Base-by-base conservation (phyloP, 1,140 invertebrate species). In the Drosophila albomicans region DNA sequence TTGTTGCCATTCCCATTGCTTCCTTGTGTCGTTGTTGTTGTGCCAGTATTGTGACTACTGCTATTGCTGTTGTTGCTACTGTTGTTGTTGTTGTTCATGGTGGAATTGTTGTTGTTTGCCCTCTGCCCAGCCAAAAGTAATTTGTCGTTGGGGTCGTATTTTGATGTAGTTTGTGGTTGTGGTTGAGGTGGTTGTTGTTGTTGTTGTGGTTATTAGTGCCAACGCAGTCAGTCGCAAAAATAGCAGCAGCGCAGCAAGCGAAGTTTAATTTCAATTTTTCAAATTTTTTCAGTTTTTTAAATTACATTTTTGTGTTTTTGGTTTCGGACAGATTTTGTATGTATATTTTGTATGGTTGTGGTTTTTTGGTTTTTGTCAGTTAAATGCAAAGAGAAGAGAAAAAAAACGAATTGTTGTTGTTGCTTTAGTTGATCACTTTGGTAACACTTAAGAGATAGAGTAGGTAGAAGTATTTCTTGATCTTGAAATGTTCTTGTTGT, bases 361-460 rank as follows among this genome's bases (percentile, higher is more conserved):
- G 28, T 70, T 56, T 43, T 28, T 70, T 79, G 73, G 58, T 82
- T 72, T 81, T 69, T 74, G 68, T 75, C 74, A 84, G 78, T 79
- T 79, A 78, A 87, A 88, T 88, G 84, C 84, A 88, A 88, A 88
- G 84, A 88, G 74, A 88, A 88, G 84, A 88, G 85, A 87, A 87
- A 87, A 73, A 79, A 88, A 84, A 84, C 72, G 56, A 54, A 70
- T 89, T 62, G 80, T 69, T 78, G 59, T 80, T 77, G 67, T 88
- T 78, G 84, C 84, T 87, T 87, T 87, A 87, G 85, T 89, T 38
- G 7, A 38, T 88, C 67, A 81, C 73, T 88, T 88, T 84, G 74
- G 69, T 81, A 86, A 78, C 82, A 86, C 78, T 85, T 85, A 85
- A 75, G 48, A 81, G 41, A n/a, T 43, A 43, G 11, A 43, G 3